Conservation (phyloP, 53 echinoderm and acorn worm genomes). For the Actinopyga echinites region DNA sequence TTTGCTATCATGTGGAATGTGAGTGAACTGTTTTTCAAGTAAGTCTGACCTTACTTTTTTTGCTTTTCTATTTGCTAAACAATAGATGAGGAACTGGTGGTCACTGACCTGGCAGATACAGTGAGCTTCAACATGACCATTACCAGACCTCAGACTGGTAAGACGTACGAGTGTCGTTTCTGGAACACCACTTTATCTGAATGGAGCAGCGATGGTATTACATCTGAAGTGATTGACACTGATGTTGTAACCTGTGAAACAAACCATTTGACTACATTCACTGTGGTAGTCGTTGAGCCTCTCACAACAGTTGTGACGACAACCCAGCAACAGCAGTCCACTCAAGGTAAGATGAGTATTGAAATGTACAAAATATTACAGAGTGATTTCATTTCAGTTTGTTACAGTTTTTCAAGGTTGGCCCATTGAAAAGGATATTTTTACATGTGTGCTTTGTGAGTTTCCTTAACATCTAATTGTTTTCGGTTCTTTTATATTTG, state of each 20-base stretch:
- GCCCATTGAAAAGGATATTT: no score
- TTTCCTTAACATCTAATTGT: no score
- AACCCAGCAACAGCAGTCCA: background rate
- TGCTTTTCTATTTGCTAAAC: background rate
- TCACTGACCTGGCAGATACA: slow-evolving; percentile 54
- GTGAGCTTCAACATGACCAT: slow-evolving; percentile 65
- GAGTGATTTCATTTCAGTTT: no score
- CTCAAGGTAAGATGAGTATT: background rate
- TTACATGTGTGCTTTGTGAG: no score
- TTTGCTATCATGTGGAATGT: no score
- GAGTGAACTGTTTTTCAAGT: no score
- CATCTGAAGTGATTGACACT: slow-evolving; percentile 38
- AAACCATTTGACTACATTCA: slow-evolving; percentile 66
- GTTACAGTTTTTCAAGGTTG: no score
- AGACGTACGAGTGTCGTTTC: slow-evolving; percentile 62
- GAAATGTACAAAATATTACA: no score
- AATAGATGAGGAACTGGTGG: slow-evolving; percentile 2
- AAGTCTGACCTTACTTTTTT: no score
- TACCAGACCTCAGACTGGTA: slow-evolving; percentile 46
- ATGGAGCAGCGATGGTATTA: slow-evolving; percentile 70
- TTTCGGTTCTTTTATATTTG: no score
- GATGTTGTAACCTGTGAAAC: slow-evolving; percentile 55
- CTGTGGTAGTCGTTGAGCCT: slow-evolving; percentile 37
- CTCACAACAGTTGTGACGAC: slow-evolving; percentile 11
- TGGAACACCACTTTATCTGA: slow-evolving; percentile 49